Evolutionary conservation across 2,113 vertebrate genomes (phyloP).

Genomic region (Vidua chalybeata): DNA sequence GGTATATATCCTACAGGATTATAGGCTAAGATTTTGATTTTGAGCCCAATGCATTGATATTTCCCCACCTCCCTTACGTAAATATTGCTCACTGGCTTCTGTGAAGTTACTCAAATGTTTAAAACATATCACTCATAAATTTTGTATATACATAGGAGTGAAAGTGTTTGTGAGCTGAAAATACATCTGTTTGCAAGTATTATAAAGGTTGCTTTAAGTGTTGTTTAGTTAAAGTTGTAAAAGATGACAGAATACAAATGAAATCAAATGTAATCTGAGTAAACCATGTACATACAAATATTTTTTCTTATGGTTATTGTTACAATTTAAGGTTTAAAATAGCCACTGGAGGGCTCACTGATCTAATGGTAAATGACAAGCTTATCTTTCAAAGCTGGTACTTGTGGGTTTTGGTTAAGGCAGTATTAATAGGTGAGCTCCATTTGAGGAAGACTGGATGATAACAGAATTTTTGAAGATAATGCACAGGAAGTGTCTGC

Average conservation of each 20-base stretch:
- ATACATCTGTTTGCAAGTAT: neutral
- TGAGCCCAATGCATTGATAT: neutral
- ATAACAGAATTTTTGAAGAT: neutral
- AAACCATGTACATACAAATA: neutral
- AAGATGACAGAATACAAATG: neutral
- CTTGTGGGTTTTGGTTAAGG: neutral
- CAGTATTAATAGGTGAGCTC: neutral
- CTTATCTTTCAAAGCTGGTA: neutral
- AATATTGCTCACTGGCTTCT: neutral
- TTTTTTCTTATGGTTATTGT: neutral
- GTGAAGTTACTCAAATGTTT: neutral
- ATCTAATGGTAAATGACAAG: neutral
- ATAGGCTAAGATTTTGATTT: neutral
- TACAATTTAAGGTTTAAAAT: neutral
- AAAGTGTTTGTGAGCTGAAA: neutral
- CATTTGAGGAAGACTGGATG: neutral
- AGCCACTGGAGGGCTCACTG: conserved; percentile 48
- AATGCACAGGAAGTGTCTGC: neutral
- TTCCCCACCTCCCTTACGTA: neutral
- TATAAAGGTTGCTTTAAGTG: neutral
- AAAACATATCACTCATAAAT: neutral
- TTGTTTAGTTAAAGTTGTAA: neutral
- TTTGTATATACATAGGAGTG: neutral
- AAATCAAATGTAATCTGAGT: neutral
- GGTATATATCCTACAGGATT: neutral